These are phyloP conservation scores for Rhinoderma darwinii DNA, from an alignment of 2,113 vertebrate species.

Conservation along the genomic window DNA sequence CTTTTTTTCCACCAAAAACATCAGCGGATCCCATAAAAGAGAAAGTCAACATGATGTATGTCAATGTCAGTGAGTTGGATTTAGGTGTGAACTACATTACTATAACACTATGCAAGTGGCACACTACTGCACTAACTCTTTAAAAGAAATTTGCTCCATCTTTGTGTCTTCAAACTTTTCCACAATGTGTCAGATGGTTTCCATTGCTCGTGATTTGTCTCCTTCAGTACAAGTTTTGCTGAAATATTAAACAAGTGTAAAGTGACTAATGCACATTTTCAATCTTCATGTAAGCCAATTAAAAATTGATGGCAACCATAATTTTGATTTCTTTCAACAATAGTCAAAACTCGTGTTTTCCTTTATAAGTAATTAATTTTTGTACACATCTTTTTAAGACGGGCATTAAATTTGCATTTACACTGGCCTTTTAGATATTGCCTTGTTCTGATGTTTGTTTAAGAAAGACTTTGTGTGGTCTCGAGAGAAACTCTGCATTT, in stretches of 20 bases:
- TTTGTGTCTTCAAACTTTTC: conserved; percentile 68
- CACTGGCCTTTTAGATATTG: conserved; percentile 56
- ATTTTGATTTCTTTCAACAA: conserved; percentile 87
- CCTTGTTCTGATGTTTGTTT: conserved; percentile 61
- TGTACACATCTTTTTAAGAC: conserved; percentile 72
- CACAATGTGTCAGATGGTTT: conserved; percentile 72
- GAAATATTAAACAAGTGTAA: conserved; percentile 84
- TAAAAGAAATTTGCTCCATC: neutral
- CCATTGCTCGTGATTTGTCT: conserved; percentile 74
- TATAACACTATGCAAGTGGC: neutral
- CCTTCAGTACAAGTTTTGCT: conserved; percentile 78
- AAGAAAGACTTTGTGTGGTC: conserved; percentile 60
- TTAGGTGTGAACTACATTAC: neutral
- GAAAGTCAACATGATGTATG: neutral
- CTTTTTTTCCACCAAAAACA: neutral
- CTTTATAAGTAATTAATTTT: conserved; percentile 83
- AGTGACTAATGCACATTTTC: conserved; percentile 91
- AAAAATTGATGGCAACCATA: conserved; percentile 90
- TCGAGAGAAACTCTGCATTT: conserved; percentile 57
- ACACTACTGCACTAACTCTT: neutral
- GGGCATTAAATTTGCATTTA: conserved; percentile 74
- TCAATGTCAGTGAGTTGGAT: neutral
- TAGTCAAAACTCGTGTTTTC: conserved; percentile 82
- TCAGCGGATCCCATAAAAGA: neutral
- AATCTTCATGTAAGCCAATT: conserved; percentile 79